Evolutionary conservation across 2,113 vertebrate genomes (phyloP).

Genomic region (Agapornis roseicollis): DNA sequence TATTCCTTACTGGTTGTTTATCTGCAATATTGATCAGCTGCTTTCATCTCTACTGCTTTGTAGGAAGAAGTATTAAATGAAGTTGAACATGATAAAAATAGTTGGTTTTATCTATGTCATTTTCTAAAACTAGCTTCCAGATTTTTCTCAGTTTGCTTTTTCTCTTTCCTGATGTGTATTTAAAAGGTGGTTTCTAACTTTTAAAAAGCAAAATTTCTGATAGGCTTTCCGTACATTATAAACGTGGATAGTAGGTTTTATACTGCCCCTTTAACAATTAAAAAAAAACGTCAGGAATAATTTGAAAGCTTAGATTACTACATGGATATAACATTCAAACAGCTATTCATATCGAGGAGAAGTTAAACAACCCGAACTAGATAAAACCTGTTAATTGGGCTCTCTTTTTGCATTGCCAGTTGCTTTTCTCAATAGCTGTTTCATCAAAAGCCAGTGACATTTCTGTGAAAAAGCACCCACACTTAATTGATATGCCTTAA

Average conservation of each 20-base stretch:
- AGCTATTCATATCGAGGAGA: neutral
- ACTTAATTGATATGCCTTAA: neutral
- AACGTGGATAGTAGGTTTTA: neutral
- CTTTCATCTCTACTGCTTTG: neutral
- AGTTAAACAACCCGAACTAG: neutral
- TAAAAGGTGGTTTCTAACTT: neutral
- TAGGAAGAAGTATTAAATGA: neutral
- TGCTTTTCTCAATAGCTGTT: neutral
- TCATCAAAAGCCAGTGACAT: neutral
- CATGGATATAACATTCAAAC: neutral
- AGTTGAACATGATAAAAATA: neutral
- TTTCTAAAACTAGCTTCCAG: neutral
- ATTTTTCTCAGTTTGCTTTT: slow-evolving; percentile 1
- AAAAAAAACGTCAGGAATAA: neutral
- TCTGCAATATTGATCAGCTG: neutral
- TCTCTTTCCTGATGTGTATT: neutral
- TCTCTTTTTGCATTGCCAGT: neutral
- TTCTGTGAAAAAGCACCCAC: neutral
- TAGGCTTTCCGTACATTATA: neutral
- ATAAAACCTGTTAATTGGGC: neutral
- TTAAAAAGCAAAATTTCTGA: neutral
- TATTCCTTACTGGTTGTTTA: neutral
- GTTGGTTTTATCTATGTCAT: rapidly evolving
- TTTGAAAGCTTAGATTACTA: neutral
- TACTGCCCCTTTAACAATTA: neutral